These are phyloP conservation scores for human (Homo sapiens) DNA, from an alignment of 2,113 vertebrate genomes.

Conservation along the genomic window DNA sequence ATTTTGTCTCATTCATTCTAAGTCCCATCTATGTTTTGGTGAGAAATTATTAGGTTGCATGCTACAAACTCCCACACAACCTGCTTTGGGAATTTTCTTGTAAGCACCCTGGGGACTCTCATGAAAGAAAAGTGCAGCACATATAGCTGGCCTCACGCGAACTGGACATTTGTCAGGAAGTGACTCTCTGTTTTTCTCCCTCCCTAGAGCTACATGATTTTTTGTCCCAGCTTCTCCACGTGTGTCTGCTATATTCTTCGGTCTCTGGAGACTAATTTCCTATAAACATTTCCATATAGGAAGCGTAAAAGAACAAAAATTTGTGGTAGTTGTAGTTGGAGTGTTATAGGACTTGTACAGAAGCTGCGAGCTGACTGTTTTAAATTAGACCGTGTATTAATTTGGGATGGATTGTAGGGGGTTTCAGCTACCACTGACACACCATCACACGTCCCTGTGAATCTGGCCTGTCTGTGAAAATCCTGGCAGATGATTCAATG, in stretches of 20 bases:
- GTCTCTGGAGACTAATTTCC: background rate
- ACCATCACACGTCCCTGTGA: fast-evolving
- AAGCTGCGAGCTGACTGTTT: background rate
- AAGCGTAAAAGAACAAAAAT: background rate
- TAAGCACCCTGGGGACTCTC: background rate
- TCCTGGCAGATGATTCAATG: background rate
- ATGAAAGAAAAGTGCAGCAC: background rate
- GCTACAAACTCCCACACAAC: background rate
- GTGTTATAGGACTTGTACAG: background rate
- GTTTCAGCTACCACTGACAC: background rate
- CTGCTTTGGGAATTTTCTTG: background rate
- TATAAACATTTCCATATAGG: background rate
- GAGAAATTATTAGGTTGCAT: background rate
- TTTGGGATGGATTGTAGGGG: background rate
- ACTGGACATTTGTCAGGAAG: background rate
- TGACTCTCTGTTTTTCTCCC: background rate
- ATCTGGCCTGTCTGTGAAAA: background rate
- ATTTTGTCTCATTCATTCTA: background rate
- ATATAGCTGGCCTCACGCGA: background rate
- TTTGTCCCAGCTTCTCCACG: background rate
- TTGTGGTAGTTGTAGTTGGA: background rate
- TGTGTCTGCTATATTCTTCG: background rate
- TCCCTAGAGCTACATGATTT: background rate
- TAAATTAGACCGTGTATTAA: background rate
- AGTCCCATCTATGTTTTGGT: background rate